Base-by-base conservation (phyloP, 2,113 vertebrate species). In the Calyptommatus sinebrachiatus region DNA sequence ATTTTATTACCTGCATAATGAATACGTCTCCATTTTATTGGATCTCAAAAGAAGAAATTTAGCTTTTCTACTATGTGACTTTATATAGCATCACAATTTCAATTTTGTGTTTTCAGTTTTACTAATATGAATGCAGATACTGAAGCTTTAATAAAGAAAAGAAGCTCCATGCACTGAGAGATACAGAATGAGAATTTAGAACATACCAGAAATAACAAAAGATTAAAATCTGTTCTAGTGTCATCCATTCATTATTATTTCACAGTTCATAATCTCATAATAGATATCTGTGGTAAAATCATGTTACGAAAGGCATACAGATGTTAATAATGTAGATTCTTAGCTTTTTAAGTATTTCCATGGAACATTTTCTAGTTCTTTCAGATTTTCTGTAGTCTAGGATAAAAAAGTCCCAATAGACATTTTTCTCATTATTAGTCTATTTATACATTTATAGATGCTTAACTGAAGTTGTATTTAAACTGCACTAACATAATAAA, bases 1-100 rank as follows among this genome's bases (percentile, higher is more conserved):
- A 88, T 94, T 94, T 95, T 94, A 95, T 94, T 94, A 89, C 90
- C 91, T 91, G 91, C 89, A 91, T 93, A 94, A 93, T 93, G 91
- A 94, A 95, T 89, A 87, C 70, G 91, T 91, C 93, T 90, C 80
- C 84, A 65, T 90, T 94, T 94, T 94, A 95, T 91, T 93, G 89
- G 86, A 89, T 93, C 89, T 92, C 91, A 69, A 84, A 92, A 89
- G 86, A 66, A 93, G 89, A 88, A 93, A 92, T 94, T 93, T 89
- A 84, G 87, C 86, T 92, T 89, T 88, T 92, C 85, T 88, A 90
- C 90, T 94, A 94, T 77, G 90, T 85, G 84, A 88, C 89, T 93
- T 92, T 93, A 92, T 91, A 92, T 89, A 93, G 69, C 80, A 84
- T 90, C 85, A 72, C 91, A 71, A 80, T 89, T 93, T 92, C 89